These are phyloP conservation scores for Ochropacha duplaris DNA, from an alignment of 2,888 invertebrate genomes.

Conservation along the genomic window DNA sequence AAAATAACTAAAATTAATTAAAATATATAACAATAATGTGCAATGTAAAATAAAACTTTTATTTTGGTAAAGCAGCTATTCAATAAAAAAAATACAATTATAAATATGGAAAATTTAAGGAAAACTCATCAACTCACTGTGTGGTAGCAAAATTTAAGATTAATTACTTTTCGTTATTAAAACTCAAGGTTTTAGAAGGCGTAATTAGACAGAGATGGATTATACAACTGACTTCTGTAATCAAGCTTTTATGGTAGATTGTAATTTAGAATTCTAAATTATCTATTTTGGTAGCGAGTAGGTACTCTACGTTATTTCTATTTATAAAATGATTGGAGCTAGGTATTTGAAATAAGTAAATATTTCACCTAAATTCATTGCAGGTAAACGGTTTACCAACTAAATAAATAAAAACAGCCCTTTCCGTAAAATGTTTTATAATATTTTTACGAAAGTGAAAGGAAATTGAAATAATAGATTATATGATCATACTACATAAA, in stretches of 20 bases:
- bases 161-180: slow-evolving; percentile 9
- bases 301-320: no score
- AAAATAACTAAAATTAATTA: no score
- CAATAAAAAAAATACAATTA: neutral
- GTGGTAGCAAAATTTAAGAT: slow-evolving; percentile 17
- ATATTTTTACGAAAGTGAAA: neutral
- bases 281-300: neutral
- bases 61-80: no score
- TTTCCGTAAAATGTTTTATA: no score
- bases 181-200: slow-evolving; percentile 7
- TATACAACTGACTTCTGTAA: neutral
- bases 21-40: no score
- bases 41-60: no score
- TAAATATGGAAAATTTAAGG: slow-evolving; percentile 9
- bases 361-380: neutral
- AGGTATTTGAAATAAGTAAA: no score
- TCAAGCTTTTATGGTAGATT: neutral
- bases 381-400: no score
- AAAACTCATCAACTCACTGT: slow-evolving; percentile 16
- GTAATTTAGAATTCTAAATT: neutral
- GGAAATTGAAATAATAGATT: no score
- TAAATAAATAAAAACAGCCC: no score
- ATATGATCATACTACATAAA: no score
- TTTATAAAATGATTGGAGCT: no score
- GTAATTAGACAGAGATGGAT: slow-evolving; percentile 11